Evolutionary conservation across 2,797 vertebrate species (phyloP).

Genomic region (Catamblyrhynchus diadema): DNA sequence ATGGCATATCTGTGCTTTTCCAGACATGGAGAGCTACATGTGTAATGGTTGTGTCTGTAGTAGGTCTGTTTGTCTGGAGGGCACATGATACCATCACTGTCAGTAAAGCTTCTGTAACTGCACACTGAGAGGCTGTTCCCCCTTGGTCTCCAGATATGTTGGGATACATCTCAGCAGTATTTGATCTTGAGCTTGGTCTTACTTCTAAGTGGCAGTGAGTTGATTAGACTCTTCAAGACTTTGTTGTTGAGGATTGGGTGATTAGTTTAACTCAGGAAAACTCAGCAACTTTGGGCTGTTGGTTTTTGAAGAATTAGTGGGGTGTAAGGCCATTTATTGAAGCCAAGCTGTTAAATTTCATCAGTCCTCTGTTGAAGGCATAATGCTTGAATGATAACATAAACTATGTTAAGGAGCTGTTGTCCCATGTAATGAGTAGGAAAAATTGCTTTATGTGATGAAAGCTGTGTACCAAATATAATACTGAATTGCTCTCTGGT

Average conservation of each 20-base stretch:
- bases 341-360: background rate
- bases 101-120: background rate
- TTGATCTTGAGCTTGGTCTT: background rate
- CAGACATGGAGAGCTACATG: background rate
- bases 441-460: background rate
- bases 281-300: background rate
- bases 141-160: background rate
- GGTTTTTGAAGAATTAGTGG: background rate
- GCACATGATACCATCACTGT: rapidly evolving
- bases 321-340: background rate
- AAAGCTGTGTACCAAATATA: background rate
- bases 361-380: background rate
- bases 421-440: background rate
- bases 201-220: background rate
- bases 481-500: background rate
- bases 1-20: background rate
- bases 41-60: background rate
- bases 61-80: background rate
- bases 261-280: background rate
- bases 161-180: background rate
- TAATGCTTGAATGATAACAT: background rate
- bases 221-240: background rate
- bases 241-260: background rate
- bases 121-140: background rate
- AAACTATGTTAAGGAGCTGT: background rate